Evolutionary conservation across 1,140 invertebrate genomes (phyloP).

Genomic region (Drosophila nannoptera): DNA sequence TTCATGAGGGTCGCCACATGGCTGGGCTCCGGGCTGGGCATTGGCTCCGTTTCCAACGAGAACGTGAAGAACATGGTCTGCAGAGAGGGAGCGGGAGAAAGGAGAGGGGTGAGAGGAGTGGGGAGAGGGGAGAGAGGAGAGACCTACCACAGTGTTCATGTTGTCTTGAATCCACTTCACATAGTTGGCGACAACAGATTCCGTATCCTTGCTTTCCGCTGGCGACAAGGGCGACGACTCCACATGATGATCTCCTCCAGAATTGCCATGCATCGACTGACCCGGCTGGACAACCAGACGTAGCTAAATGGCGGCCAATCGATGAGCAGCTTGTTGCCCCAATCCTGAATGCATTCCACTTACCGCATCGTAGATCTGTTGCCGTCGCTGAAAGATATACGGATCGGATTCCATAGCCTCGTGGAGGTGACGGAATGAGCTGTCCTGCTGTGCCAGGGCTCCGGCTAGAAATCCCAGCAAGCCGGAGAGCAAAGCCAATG

Average conservation of each 20-base stretch:
- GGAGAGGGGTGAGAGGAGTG: background rate
- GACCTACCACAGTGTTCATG: conserved; percentile 29
- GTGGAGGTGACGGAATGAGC: conserved; percentile 43
- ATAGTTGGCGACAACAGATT: conserved; percentile 30
- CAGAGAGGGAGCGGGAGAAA: background rate
- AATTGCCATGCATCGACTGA: no score
- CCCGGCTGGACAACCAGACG: conserved; percentile 8
- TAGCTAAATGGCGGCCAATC: conserved; percentile 3
- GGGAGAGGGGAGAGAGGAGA: background rate
- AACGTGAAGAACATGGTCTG: conserved; percentile 49
- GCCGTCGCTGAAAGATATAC: conserved; percentile 44
- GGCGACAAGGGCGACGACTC: background rate
- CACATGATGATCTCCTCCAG: background rate
- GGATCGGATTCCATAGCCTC: conserved; percentile 41
- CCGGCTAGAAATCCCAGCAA: conserved; percentile 48
- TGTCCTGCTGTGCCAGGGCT: conserved; percentile 52
- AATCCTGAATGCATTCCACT: conserved; percentile 1
- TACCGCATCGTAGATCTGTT: conserved; percentile 48
- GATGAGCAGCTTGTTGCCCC: background rate
- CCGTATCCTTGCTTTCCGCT: background rate
- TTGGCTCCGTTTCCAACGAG: conserved; percentile 1
- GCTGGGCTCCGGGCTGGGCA: background rate
- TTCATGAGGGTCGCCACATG: conserved; percentile 89
- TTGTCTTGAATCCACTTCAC: conserved; percentile 30
- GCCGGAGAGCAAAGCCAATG: conserved; percentile 25